Percentiles rank a stretch among this genome's conserved stretches.
Evolutionary conservation across 2,113 vertebrate genomes (phyloP).

Genomic region (Vulpes lagopus): DNA sequence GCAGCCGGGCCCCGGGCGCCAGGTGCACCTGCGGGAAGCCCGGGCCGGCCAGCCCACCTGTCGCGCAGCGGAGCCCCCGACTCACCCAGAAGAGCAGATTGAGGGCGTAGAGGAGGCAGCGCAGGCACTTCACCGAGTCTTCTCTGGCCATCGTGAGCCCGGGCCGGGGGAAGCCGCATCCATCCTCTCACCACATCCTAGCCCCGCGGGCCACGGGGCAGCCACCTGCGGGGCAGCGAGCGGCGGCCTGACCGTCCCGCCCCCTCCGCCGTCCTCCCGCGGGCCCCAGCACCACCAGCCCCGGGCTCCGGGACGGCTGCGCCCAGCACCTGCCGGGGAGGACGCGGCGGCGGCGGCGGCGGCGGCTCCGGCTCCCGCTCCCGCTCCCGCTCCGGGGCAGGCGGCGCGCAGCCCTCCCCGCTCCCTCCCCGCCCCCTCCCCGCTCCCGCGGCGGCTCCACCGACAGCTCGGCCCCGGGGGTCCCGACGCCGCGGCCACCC

Average conservation of each 20-base stretch:
- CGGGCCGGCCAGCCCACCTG: slow-evolving; percentile 82
- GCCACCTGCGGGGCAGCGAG: slow-evolving; percentile 71
- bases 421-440: fast-evolving
- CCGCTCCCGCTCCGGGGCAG: too few species aligned
- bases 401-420: too few species aligned
- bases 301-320: too few species aligned
- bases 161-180: slow-evolving; percentile 87
- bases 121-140: slow-evolving; percentile 98
- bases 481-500: too few species aligned
- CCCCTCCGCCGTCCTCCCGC: neutral
- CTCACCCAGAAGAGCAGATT: slow-evolving; percentile 99
- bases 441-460: too few species aligned
- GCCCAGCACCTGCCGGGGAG: too few species aligned
- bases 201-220: slow-evolving; percentile 48
- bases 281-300: too few species aligned
- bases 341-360: too few species aligned
- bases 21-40: slow-evolving; percentile 24
- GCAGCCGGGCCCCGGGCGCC: slow-evolving; percentile 60
- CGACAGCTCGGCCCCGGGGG: too few species aligned
- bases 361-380: too few species aligned
- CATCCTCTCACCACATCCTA: slow-evolving; percentile 91
- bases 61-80: slow-evolving; percentile 53
- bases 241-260: neutral
- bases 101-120: slow-evolving; percentile 95
- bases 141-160: slow-evolving; percentile 95